phyloP scores from a whole-genome alignment of 2,888 invertebrate species.

The Incurvaria masculella region DNA sequence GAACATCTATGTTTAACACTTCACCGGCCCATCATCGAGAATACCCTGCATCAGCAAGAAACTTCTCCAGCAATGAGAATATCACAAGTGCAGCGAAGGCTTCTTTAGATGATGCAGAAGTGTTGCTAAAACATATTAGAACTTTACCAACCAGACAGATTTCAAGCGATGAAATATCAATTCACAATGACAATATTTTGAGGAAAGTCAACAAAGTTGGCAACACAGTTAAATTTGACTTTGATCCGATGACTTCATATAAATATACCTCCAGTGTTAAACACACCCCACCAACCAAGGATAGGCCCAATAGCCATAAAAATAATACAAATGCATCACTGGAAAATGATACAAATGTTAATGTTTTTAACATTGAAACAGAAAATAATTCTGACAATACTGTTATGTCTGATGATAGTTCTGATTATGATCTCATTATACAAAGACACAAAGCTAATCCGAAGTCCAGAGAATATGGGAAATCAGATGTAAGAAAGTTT shows the following conservation, averaged over 20 bases:
- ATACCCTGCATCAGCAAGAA: neutral
- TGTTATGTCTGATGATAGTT: slow-evolving; percentile 28
- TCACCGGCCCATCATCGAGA: neutral
- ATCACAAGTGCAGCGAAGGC: neutral
- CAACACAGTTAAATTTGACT: slow-evolving; percentile 16
- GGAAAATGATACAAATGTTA: slow-evolving; percentile 19
- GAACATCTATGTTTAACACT: neutral
- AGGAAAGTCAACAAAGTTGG: slow-evolving; percentile 37
- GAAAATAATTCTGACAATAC: slow-evolving; percentile 22
- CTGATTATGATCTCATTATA: slow-evolving; percentile 24
- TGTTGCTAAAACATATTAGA: neutral
- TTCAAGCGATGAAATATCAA: neutral
- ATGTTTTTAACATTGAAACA: slow-evolving; percentile 18
- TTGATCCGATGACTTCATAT: slow-evolving; percentile 19
- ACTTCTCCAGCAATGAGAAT: neutral
- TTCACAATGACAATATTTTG: neutral
- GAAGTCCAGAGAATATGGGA: slow-evolving; percentile 17
- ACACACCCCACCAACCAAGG: slow-evolving; percentile 46
- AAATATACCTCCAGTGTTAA: slow-evolving; percentile 45
- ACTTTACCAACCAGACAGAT: neutral
- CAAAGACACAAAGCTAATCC: slow-evolving; percentile 14
- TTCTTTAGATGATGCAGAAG: neutral
- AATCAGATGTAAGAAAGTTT: slow-evolving; percentile 39
- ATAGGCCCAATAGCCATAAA: slow-evolving; percentile 22
- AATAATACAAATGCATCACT: no score